Evolutionary conservation across 2,797 vertebrate species (phyloP).

Genomic region (Menidia menidia): DNA sequence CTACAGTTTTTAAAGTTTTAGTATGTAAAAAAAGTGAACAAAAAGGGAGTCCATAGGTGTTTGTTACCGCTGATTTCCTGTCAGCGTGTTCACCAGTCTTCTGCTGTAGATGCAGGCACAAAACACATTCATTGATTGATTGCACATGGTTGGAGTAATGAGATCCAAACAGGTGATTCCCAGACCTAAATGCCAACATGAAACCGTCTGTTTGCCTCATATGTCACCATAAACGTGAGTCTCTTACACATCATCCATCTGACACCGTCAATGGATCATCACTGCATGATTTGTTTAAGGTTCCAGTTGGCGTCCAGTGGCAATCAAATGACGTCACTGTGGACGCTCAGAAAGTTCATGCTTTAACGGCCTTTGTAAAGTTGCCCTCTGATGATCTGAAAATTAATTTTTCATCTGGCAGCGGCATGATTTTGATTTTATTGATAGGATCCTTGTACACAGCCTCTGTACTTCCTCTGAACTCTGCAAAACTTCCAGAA

Average conservation of each 20-base stretch:
- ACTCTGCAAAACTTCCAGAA: constrained; percentile 22
- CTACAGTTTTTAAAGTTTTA: constrained; percentile 45
- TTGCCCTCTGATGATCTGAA: constrained; percentile 10
- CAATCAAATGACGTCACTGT: background rate
- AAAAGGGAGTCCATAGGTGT: constrained; percentile 43
- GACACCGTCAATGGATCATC: constrained; percentile 17
- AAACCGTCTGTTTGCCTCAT: constrained; percentile 23
- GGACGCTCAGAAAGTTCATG: constrained; percentile 19
- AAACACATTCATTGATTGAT: constrained; percentile 76
- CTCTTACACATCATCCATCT: constrained; percentile 37
- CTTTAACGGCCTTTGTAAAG: constrained; percentile 6
- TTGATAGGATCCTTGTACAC: constrained; percentile 18
- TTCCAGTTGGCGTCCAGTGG: constrained; percentile 7
- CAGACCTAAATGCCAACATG: constrained; percentile 38
- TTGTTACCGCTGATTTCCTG: constrained; percentile 37
- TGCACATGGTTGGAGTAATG: constrained; percentile 47
- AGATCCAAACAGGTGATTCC: constrained; percentile 47
- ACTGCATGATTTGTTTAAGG: constrained; percentile 15
- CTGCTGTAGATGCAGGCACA: constrained; percentile 69
- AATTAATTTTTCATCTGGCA: constrained; percentile 3
- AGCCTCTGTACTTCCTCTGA: background rate
- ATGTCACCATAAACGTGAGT: constrained; percentile 15
- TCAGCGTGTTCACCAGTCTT: constrained; percentile 51
- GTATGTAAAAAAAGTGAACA: constrained; percentile 53
- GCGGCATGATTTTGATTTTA: background rate